A percentile compares a stretch with the other conserved stretches of the same genome.
These are phyloP conservation scores for Cryptoprocta ferox DNA, from an alignment of 2,797 vertebrate genomes.

Conservation along the genomic window DNA sequence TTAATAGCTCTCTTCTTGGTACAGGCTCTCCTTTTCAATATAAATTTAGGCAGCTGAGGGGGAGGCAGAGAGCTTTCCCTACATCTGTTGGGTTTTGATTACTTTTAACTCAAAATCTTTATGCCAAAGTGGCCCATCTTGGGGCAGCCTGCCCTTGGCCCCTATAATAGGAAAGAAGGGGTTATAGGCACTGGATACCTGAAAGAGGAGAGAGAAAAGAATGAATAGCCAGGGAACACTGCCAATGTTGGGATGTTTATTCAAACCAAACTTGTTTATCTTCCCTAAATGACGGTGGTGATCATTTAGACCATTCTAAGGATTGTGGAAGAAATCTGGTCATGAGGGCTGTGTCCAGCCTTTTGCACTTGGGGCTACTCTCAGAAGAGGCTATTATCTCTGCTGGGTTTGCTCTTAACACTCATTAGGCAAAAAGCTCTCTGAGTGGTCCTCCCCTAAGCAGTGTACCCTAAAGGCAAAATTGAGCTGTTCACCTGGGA, in stretches of 20 bases:
- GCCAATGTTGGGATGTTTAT: not conserved
- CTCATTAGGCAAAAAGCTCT: not conserved
- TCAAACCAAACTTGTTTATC: not conserved
- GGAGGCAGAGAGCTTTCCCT: not conserved
- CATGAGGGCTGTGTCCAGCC: not conserved
- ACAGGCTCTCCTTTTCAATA: not conserved
- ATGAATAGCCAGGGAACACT: not conserved
- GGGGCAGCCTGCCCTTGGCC: not conserved
- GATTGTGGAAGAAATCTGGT: not conserved
- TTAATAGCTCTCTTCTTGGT: not conserved
- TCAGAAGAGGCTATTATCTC: not conserved
- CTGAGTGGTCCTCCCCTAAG: not conserved
- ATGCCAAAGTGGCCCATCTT: not conserved
- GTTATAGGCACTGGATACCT: not conserved
- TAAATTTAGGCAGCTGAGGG: not conserved
- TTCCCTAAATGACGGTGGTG: not conserved
- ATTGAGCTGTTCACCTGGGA: not conserved
- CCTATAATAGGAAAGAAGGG: not conserved
- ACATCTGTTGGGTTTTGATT: not conserved
- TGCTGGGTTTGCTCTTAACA: not conserved
- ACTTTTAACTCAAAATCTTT: not conserved
- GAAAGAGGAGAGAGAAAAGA: not conserved
- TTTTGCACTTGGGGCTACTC: not conserved
- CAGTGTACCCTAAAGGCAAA: not conserved
- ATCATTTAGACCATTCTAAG: not conserved